These are phyloP conservation scores for Anorthoa munda DNA, from an alignment of 2,888 invertebrate species.

Conservation along the genomic window DNA sequence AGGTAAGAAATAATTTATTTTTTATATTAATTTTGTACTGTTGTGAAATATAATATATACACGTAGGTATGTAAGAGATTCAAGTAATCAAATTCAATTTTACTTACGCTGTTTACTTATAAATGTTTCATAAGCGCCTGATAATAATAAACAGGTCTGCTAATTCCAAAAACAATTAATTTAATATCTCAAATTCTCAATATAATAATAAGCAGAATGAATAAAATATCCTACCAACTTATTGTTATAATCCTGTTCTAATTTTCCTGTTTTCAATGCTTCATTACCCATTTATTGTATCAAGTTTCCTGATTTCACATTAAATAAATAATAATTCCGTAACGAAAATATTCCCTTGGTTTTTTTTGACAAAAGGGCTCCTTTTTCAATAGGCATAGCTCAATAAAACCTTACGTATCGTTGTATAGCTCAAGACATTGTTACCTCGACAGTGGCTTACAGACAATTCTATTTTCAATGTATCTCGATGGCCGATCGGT, in stretches of 20 bases:
- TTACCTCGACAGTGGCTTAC: conserved; percentile 56
- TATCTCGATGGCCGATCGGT: conserved; percentile 64
- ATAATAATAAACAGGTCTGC: neutral
- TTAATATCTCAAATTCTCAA: neutral
- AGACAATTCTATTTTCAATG: conserved; percentile 66
- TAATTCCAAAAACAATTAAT: conserved; percentile 2
- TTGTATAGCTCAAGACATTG: conserved; percentile 58
- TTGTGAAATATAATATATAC: too few species aligned
- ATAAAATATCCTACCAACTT: neutral
- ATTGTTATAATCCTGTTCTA: neutral
- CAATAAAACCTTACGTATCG: conserved; percentile 42
- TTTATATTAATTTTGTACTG: neutral
- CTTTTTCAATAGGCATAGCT: conserved; percentile 39
- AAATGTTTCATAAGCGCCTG: neutral
- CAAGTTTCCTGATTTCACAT: conserved; percentile 6
- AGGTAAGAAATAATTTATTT: neutral
- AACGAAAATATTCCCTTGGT: neutral
- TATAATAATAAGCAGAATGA: neutral
- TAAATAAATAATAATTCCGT: conserved; percentile 20
- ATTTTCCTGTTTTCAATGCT: conserved; percentile 25
- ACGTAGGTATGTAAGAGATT: too few species aligned
- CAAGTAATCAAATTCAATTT: neutral
- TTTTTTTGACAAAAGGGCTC: conserved; percentile 5
- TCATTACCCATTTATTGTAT: conserved; percentile 25
- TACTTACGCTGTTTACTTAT: neutral